Conservation (phyloP, 2,888 invertebrate genomes). For the Orchestes rusci region DNA sequence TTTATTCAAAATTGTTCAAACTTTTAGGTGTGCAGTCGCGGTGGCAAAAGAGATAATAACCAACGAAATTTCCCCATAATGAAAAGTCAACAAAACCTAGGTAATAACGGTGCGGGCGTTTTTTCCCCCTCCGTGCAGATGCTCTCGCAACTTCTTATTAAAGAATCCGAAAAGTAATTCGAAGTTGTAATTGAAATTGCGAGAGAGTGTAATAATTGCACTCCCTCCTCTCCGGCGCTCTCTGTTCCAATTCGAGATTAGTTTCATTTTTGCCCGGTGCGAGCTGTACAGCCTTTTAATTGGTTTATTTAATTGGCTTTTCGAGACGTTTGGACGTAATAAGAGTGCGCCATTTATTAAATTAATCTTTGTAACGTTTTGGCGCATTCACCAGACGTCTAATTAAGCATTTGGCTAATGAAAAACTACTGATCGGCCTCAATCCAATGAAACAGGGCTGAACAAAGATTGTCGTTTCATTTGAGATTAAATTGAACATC, state of each 20-base stretch:
- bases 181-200: slow-evolving; percentile 47
- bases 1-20: too few species aligned
- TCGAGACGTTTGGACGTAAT: too few species aligned
- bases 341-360: too few species aligned
- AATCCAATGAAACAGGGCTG: too few species aligned
- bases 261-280: slow-evolving; percentile 21
- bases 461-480: too few species aligned
- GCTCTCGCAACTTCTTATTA: slow-evolving; percentile 38
- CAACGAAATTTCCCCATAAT: slow-evolving; percentile 17
- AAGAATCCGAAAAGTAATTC: slow-evolving; percentile 46
- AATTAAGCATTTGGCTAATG: too few species aligned
- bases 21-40: too few species aligned
- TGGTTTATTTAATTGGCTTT: slow-evolving; percentile 18
- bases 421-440: too few species aligned
- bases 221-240: too few species aligned
- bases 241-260: slow-evolving; percentile 18
- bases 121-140: slow-evolving; percentile 17
- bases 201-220: slow-evolving; percentile 45
- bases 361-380: too few species aligned
- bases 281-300: slow-evolving; percentile 16
- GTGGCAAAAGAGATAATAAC: too few species aligned
- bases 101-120: slow-evolving; percentile 10
- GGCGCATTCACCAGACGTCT: too few species aligned
- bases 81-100: slow-evolving; percentile 19
- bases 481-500: background rate